Conservation (phyloP, 2,888 invertebrate genomes). For the Cephus runcator region DNA sequence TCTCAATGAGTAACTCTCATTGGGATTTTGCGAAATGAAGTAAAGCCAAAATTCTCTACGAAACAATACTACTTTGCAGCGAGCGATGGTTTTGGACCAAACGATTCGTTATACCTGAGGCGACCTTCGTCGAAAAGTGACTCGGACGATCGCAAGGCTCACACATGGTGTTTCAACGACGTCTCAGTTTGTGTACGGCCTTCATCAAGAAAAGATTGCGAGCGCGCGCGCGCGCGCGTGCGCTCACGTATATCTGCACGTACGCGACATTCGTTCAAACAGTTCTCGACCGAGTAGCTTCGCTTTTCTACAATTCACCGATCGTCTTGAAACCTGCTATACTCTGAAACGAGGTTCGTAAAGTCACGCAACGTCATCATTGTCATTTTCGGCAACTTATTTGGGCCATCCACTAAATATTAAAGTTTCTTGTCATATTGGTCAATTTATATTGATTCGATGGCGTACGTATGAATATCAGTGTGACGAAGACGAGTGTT, state of each 20-base stretch:
- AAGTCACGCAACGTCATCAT: too few relatives aligned
- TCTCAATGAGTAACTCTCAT: not conserved
- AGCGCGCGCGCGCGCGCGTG: constrained; percentile 12
- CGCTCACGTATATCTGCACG: not conserved
- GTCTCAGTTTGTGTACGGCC: constrained; percentile 30
- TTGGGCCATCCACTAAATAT: too few relatives aligned
- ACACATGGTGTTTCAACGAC: constrained; percentile 23
- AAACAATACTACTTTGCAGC: not conserved
- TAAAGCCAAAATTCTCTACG: constrained; percentile 2
- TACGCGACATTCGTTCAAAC: too few relatives aligned
- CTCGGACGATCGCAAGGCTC: constrained; percentile 34
- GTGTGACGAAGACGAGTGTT: too few relatives aligned
- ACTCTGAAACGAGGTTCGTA: too few relatives aligned
- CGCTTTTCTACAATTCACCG: too few relatives aligned
- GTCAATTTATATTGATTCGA: too few relatives aligned
- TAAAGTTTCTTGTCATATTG: too few relatives aligned
- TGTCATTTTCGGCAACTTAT: too few relatives aligned
- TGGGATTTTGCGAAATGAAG: constrained; percentile 10
- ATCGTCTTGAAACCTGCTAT: too few relatives aligned
- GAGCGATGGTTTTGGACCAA: constrained; percentile 1
- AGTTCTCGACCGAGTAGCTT: too few relatives aligned
- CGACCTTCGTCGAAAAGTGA: constrained; percentile 20
- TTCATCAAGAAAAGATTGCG: constrained; percentile 28
- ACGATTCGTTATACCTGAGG: constrained; percentile 18
- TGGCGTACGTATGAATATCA: too few relatives aligned